A percentile compares a stretch with the other conserved stretches of the same genome.
phyloP scores from a whole-genome alignment of 2,797 vertebrate genomes.

The Lepilemur ruficaudatus region DNA sequence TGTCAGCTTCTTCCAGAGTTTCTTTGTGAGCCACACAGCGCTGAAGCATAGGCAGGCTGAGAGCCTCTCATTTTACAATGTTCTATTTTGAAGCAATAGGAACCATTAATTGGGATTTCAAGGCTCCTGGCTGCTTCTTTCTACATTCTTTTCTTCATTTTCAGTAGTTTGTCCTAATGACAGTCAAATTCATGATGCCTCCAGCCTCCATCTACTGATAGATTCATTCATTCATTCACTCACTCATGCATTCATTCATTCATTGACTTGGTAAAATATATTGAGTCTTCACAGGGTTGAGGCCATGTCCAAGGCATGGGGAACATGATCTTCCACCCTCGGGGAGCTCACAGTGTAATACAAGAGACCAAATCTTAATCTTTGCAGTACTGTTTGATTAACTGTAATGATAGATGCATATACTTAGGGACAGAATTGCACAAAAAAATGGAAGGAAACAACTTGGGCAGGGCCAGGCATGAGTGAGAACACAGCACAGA shows the following conservation, averaged over 20 bases:
- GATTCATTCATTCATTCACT: neutral
- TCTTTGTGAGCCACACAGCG: constrained; percentile 61
- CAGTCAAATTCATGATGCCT: neutral
- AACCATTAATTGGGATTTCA: constrained; percentile 60
- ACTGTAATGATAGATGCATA: neutral
- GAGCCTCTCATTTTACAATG: constrained; percentile 56
- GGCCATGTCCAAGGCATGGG: neutral
- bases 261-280: neutral
- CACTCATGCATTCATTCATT: neutral
- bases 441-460: neutral
- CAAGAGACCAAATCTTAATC: neutral
- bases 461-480: neutral
- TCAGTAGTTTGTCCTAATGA: neutral
- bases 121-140: constrained; percentile 31
- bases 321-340: neutral
- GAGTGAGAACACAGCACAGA: neutral
- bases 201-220: neutral
- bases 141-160: neutral
- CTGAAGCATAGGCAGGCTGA: constrained; percentile 57
- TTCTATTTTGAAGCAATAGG: constrained; percentile 69
- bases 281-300: neutral
- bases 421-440: neutral
- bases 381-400: neutral
- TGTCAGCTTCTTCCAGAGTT: constrained; percentile 66
- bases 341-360: neutral